Evolutionary conservation across 2,888 invertebrate species (phyloP).

Genomic region (Pammene fasciana): DNA sequence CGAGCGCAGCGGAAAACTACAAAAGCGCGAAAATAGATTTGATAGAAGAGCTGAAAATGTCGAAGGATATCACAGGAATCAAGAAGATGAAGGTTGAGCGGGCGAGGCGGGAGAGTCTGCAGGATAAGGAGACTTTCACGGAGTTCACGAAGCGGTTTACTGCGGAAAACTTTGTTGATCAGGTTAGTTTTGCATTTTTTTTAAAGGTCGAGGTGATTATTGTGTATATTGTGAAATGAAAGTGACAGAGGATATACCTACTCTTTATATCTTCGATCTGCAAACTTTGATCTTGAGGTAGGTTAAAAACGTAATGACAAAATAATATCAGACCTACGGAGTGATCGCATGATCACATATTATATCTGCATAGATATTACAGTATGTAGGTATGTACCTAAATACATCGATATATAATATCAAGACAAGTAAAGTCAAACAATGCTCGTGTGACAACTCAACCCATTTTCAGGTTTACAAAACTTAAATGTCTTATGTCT

Average conservation of each 20-base stretch:
- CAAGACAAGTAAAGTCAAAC: too few relatives aligned
- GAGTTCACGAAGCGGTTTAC: conserved; percentile 94
- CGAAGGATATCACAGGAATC: conserved; percentile 96
- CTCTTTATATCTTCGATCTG: conserved; percentile 25
- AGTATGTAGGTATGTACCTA: too few relatives aligned
- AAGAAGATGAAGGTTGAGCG: conserved; percentile 96
- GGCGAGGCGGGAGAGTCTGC: conserved; percentile 91
- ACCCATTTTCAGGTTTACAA: too few relatives aligned
- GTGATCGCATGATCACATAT: too few relatives aligned
- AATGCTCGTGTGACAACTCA: too few relatives aligned
- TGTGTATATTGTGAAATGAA: conserved; percentile 7
- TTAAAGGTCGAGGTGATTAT: conserved; percentile 36
- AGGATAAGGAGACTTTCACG: conserved; percentile 92
- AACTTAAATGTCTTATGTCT: too few relatives aligned
- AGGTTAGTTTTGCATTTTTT: conserved; percentile 84
- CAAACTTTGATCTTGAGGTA: conserved; percentile 16
- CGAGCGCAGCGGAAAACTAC: conserved; percentile 85
- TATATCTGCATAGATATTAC: too few relatives aligned
- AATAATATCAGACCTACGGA: conserved; percentile 10
- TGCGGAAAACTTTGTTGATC: conserved; percentile 93
- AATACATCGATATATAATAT: too few relatives aligned
- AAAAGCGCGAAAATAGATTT: conserved; percentile 91
- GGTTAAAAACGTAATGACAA: not conserved
- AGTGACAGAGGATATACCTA: conserved; percentile 16
- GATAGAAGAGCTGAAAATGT: conserved; percentile 95